Percentiles rank a stretch among this genome's conserved stretches.
Evolutionary conservation across 2,888 invertebrate species (phyloP).

Genomic region (Athalia cordata): DNA sequence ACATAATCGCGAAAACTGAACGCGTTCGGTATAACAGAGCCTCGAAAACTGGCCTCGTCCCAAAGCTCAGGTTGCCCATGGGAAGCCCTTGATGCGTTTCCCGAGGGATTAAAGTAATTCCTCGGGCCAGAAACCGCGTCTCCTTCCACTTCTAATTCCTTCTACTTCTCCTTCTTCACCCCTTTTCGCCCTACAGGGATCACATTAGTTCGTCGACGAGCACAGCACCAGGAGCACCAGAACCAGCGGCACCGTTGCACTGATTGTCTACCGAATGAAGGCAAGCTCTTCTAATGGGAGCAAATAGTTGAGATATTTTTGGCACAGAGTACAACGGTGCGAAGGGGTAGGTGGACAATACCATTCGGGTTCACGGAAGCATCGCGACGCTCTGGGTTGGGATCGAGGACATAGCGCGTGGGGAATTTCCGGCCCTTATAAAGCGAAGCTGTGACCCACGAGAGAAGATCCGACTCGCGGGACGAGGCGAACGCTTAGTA

Average conservation of each 20-base stretch:
- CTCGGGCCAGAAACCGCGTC: conserved; percentile 2
- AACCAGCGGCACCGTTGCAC: conserved; percentile 48
- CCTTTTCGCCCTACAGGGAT: conserved; percentile 12
- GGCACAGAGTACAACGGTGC: conserved; percentile 42
- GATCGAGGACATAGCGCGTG: neutral
- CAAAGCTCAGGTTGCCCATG: conserved; percentile 45
- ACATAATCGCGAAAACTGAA: conserved; percentile 7
- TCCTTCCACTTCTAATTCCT: conserved; percentile 6
- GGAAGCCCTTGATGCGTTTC: conserved; percentile 47
- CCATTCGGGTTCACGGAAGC: conserved; percentile 16
- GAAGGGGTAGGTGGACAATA: conserved; percentile 29
- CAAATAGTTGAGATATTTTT: conserved; percentile 68
- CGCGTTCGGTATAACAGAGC: conserved; percentile 2
- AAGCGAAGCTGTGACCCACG: conserved; percentile 27
- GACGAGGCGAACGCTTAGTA: neutral
- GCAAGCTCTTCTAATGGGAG: conserved; percentile 59
- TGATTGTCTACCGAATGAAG: conserved; percentile 57
- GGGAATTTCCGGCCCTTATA: conserved; percentile 34
- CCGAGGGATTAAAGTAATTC: conserved; percentile 49
- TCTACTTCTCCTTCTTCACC: neutral
- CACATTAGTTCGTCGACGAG: conserved; percentile 39
- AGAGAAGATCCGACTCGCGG: neutral
- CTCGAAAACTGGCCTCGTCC: conserved; percentile 49
- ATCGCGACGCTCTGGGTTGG: neutral
- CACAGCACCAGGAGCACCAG: no score